phyloP scores from a whole-genome alignment of 2,113 vertebrate species.

The Phyllopteryx taeniolatus region DNA sequence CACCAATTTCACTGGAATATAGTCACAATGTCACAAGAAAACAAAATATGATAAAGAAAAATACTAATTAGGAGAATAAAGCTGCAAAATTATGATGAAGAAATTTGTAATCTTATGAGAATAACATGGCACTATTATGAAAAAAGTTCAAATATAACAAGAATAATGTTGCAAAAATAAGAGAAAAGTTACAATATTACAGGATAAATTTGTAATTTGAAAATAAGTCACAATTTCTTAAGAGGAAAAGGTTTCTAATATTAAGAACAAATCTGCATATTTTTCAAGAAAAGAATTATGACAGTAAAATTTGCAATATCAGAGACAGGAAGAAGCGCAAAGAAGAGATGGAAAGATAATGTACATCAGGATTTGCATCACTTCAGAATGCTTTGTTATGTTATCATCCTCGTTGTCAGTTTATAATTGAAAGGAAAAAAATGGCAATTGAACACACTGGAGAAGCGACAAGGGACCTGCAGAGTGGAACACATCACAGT shows the following conservation, averaged over 20 bases:
- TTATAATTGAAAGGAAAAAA: not conserved
- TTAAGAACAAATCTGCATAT: too few species aligned
- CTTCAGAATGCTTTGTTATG: not conserved
- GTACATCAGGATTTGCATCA: too few species aligned
- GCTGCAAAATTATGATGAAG: not conserved
- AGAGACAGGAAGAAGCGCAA: too few species aligned
- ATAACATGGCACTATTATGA: not conserved
- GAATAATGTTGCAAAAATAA: not conserved
- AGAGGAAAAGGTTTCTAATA: too few species aligned
- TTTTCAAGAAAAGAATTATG: too few species aligned
- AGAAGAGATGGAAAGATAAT: too few species aligned
- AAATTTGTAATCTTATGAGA: not conserved
- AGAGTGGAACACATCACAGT: not conserved
- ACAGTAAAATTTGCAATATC: too few species aligned
- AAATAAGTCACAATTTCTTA: too few species aligned
- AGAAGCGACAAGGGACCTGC: not conserved
- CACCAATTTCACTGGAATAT: not conserved
- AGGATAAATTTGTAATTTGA: too few species aligned
- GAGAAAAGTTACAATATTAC: not conserved
- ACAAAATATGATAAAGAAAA: not conserved
- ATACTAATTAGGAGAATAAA: not conserved
- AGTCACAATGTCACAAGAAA: not conserved
- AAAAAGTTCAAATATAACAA: not conserved
- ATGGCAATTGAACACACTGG: not conserved
- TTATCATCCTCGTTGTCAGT: constrained; percentile 4